Base-by-base conservation (phyloP, 2,113 vertebrate genomes). In the Rhineura floridana region DNA sequence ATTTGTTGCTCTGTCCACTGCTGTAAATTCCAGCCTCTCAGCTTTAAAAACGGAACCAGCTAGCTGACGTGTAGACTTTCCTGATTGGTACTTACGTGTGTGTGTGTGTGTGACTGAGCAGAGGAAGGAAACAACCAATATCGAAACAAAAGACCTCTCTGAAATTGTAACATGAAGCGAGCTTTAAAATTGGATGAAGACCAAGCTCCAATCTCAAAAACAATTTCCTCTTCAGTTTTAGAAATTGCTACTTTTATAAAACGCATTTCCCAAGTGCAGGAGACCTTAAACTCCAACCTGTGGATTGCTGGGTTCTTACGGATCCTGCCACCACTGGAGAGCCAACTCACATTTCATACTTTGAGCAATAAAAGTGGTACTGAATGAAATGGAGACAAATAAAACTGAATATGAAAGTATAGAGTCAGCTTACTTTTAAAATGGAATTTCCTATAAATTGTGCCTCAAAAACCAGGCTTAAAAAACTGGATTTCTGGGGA, bases 241-340 rank as follows among this genome's bases (percentile, higher is more conserved):
- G 81, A 88, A 83, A 91, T 81, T 89, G 91, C 89, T 91, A 82
- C 44, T 83, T 90, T 89, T 90, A 88, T 84, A 90, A 85, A 85
- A n/a, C 39, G 2, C 55, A 33, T 77, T 90, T 52, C 19, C 30
- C 42, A 80, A 59, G 33, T 44, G 21, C 42, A 63, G 85, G 36
- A 30, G 8, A 15, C 33, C 36, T 88, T 91, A 76, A 59, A 73
- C 3, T 63, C 28, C 44, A 85, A 90, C 81, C 87, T 83, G 42
- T 78, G 46, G 88, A 19, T 62, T 33, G 6, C 87, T 11, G 21
- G 12, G 3, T 42, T 1, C n/a, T 21, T 67, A n/a, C 9, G 39
- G 23, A 36, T 50, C 44, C 36, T 89, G 0, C 0, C 21, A 52
- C 44, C 75, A 75, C 36, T 90, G 5, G 2, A 82, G 85, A 86